Percentiles rank a stretch among this genome's conserved stretches.
Evolutionary conservation across 2,888 invertebrate genomes (phyloP).

Genomic region (Stratiomys singularior): DNA sequence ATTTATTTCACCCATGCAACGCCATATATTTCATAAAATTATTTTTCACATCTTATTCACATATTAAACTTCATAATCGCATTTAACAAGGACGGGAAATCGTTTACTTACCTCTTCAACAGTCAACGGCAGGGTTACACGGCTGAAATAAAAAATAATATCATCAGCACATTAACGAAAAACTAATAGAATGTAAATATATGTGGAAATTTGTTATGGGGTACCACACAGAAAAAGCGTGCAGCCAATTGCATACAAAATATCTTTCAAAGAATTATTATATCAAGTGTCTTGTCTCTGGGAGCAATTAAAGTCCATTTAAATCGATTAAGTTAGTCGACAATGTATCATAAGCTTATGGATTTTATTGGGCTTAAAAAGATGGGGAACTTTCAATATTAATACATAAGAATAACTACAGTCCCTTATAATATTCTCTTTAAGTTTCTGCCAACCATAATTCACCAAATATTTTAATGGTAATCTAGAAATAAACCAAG

Average conservation of each 20-base stretch:
- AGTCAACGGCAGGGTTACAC: conserved; percentile 94
- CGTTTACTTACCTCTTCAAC: conserved; percentile 89
- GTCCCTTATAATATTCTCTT: too few species aligned
- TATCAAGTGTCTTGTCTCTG: conserved; percentile 14
- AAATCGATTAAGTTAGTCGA: conserved; percentile 17
- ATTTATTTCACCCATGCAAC: not conserved
- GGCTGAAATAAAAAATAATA: conserved; percentile 75
- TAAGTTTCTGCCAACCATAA: too few species aligned
- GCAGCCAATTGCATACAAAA: not conserved
- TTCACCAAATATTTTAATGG: too few species aligned
- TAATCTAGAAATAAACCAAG: too few species aligned
- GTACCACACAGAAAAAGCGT: too few species aligned
- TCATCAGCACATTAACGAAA: not conserved
- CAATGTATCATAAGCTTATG: not conserved
- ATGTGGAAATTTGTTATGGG: too few species aligned
- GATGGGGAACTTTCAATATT: too few species aligned
- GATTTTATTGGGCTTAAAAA: not conserved
- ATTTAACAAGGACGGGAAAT: not conserved
- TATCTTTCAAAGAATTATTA: not conserved
- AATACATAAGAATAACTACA: too few species aligned
- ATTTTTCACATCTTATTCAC: not conserved
- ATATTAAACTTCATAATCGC: not conserved
- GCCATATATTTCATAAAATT: not conserved
- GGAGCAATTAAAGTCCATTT: conserved; percentile 23
- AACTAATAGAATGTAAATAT: not conserved